Evolutionary conservation across 2,113 vertebrate species (phyloP).

Genomic region (Sceloporus tristichus): DNA sequence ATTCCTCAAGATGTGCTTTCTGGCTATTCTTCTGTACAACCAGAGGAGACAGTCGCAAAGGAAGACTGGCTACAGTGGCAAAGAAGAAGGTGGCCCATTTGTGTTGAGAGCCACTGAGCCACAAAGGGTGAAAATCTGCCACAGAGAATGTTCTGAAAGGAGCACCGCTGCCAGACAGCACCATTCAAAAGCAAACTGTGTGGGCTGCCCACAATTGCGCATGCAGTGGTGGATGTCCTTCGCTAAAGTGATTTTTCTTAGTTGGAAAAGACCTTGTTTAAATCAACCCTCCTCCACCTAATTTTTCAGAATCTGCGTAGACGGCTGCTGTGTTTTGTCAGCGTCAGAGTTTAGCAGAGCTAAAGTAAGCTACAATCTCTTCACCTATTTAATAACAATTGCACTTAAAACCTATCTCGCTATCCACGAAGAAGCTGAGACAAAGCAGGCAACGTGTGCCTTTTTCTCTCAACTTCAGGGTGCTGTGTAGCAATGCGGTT

Average conservation of each 20-base stretch:
- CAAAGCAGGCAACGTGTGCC: not conserved
- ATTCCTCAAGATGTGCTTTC: too few species aligned
- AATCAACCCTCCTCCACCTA: not conserved
- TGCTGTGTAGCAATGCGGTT: constrained; percentile 21
- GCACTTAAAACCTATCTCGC: constrained; percentile 81
- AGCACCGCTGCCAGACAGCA: not conserved
- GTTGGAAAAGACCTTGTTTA: not conserved
- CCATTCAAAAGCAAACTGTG: not conserved
- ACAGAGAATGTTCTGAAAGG: not conserved
- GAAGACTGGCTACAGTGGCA: not conserved
- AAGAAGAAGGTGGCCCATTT: not conserved
- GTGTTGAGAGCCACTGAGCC: not conserved
- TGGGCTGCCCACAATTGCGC: too few species aligned
- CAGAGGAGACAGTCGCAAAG: too few species aligned
- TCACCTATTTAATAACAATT: constrained; percentile 81
- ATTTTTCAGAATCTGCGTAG: constrained; percentile 65
- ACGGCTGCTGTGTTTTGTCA: constrained; percentile 79
- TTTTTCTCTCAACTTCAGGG: constrained; percentile 19
- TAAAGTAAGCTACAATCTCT: constrained; percentile 71
- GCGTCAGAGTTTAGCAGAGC: constrained; percentile 79
- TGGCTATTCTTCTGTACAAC: too few species aligned
- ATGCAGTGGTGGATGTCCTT: not conserved
- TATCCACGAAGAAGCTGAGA: constrained; percentile 41
- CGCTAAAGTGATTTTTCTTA: not conserved
- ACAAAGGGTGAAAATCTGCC: not conserved